phyloP scores from a whole-genome alignment of 2,797 vertebrate genomes.

The Protosalanx chinensis region DNA sequence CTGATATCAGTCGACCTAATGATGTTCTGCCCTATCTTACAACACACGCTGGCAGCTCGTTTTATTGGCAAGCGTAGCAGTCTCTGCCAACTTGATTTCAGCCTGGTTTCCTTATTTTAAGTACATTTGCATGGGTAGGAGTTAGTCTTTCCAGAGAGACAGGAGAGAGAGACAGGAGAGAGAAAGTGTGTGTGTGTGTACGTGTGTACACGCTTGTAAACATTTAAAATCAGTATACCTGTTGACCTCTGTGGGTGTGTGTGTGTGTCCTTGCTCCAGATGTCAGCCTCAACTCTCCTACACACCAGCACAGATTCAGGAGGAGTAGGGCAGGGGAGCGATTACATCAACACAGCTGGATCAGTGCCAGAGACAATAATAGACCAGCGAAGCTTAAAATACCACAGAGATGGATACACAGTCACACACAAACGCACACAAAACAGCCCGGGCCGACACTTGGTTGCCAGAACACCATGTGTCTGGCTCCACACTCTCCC shows the following conservation, averaged over 20 bases:
- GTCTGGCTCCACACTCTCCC: conserved; percentile 28
- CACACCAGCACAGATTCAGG: conserved; percentile 26
- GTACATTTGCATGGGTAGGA: conserved; percentile 25
- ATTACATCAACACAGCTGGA: conserved; percentile 53
- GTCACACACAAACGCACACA: conserved; percentile 13
- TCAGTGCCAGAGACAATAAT: conserved; percentile 44
- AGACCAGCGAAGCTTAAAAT: conserved; percentile 47
- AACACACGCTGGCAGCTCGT: not conserved
- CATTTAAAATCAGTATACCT: not conserved
- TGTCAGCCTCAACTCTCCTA: conserved; percentile 6
- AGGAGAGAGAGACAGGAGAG: conserved; percentile 8
- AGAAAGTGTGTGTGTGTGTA: conserved; percentile 3
- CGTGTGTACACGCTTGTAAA: not conserved
- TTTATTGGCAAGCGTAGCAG: conserved; percentile 7
- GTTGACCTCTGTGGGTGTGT: conserved; percentile 8
- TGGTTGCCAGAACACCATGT: conserved; percentile 38
- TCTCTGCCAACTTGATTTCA: conserved; percentile 9
- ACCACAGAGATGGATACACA: conserved; percentile 23
- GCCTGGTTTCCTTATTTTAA: conserved; percentile 27
- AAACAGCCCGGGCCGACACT: not conserved
- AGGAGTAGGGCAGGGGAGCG: conserved; percentile 11
- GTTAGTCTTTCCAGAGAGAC: conserved; percentile 21
- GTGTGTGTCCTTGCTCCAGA: conserved; percentile 22
- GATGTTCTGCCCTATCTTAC: not conserved
- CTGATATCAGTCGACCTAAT: not conserved